Base-by-base conservation (phyloP, 2,797 vertebrate genomes). In the Mormyrops boulengeri region DNA sequence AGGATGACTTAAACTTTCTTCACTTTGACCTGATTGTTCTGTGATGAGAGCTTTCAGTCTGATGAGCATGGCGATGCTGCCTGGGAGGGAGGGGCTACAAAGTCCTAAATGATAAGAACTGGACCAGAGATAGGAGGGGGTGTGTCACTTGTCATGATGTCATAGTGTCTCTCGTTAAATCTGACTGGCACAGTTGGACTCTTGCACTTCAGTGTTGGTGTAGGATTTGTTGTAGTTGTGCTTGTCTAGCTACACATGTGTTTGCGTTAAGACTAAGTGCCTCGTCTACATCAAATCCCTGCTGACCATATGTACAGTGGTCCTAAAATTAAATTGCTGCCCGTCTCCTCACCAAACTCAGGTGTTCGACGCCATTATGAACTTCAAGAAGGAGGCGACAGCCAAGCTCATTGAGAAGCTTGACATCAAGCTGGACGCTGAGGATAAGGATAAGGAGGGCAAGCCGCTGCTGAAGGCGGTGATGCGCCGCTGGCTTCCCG, bases 21-120 rank as follows among this genome's bases (percentile, higher is more conserved):
- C 98, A 99, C 98, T 99, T 99, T 99, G 98, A 99, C 97, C 98
- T 99, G 98, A 99, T 0, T 92, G 92, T 91, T 91, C 6, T 87
- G 94, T 99, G 98, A 97, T 97, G 98, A 98, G 92, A 93, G 85
- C 9, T 38, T 92, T 93, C 22, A 90, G 88, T 95, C 96, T 97
- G 96, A 97, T 92, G 88, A 80, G 47, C 89, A 89, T 91, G 89
- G 91, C 90, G 89, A 17, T 87, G 1, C 14, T 57, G 30, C 34
- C 2, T 41, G 7, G 12, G 91, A 95, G 94, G 91, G 96, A 96
- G 0, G 26, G 95, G 11, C 7, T 2, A 9, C 17, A 9, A 26
- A 38, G n/a, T 47, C 41, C 41, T 49, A 14, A 34, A 5, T 17
- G 6, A 26, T 60, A 4, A 4, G 30, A 69, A 1, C 66, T 73